Evolutionary conservation across 1,140 invertebrate genomes (phyloP).

Genomic region (Scaptomyza pallida): DNA sequence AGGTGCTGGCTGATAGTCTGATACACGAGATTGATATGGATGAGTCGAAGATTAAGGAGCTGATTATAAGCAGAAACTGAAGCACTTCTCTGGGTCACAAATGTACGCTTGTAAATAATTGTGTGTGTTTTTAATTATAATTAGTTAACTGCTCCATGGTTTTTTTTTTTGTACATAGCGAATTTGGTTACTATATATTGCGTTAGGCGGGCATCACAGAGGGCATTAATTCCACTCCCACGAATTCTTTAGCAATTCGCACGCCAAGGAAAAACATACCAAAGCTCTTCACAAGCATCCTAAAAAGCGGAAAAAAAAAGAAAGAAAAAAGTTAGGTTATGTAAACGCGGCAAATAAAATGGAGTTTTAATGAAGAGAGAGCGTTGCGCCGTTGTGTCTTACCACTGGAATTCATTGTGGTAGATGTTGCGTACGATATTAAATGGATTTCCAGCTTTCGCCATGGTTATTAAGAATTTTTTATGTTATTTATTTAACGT

Average conservation of each 20-base stretch:
- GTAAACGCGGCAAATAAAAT: slow-evolving; percentile 29
- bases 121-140: slow-evolving; percentile 52
- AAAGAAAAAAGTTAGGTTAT: slow-evolving; percentile 49
- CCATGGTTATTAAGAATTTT: slow-evolving; percentile 62
- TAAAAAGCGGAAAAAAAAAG: slow-evolving; percentile 58
- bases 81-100: neutral
- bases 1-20: slow-evolving; percentile 85
- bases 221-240: slow-evolving; percentile 87
- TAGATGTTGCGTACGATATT: slow-evolving; percentile 84
- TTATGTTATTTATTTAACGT: slow-evolving; percentile 15
- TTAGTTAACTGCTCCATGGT: slow-evolving; percentile 55
- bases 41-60: slow-evolving; percentile 83
- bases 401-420: slow-evolving; percentile 86
- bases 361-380: neutral
- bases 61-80: slow-evolving; percentile 62
- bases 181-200: slow-evolving; percentile 41
- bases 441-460: slow-evolving; percentile 65
- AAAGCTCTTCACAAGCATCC: slow-evolving; percentile 89
- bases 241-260: slow-evolving; percentile 88
- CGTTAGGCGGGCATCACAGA: slow-evolving; percentile 83
- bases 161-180: slow-evolving; percentile 48
- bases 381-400: slow-evolving; percentile 50
- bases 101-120: slow-evolving; percentile 44
- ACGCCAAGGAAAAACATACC: slow-evolving; percentile 88
- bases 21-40: slow-evolving; percentile 86